These are phyloP conservation scores for Allobates femoralis DNA, from an alignment of 2,797 vertebrate genomes.

Conservation along the genomic window DNA sequence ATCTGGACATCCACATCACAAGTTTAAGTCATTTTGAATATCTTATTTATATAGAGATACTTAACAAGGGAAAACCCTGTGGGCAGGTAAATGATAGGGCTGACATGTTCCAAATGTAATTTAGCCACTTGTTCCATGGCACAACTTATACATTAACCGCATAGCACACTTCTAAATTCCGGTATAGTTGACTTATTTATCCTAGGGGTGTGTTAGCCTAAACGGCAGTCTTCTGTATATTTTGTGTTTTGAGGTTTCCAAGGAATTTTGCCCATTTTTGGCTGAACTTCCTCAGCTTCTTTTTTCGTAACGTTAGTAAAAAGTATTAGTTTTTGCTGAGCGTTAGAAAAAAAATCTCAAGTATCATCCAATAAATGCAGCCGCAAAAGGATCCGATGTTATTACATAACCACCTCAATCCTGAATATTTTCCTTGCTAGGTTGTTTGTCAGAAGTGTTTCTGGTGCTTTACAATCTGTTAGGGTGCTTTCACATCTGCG, in stretches of 20 bases:
- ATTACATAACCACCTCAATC: constrained; percentile 4
- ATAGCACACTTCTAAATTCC: background rate
- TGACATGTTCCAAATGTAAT: background rate
- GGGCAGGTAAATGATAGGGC: background rate
- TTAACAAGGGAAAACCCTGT: background rate
- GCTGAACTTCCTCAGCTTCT: constrained; percentile 4
- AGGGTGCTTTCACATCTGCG: too few species aligned
- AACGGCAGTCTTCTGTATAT: background rate
- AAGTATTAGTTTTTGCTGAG: constrained; percentile 41
- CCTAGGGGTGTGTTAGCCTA: background rate
- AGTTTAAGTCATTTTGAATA: constrained; percentile 27
- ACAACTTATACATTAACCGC: background rate
- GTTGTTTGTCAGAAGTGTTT: background rate
- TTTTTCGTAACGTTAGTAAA: background rate
- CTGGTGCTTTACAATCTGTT: background rate
- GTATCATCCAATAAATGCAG: constrained; percentile 9
- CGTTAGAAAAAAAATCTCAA: background rate
- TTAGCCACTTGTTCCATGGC: background rate
- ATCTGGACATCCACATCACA: constrained; percentile 1
- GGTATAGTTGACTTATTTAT: constrained; percentile 7
- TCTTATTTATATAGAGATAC: background rate
- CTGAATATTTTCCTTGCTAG: background rate
- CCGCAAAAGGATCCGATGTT: background rate
- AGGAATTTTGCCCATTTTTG: constrained; percentile 22
- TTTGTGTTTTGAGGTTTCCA: constrained; percentile 38